Evolutionary conservation across 2,797 vertebrate genomes (phyloP).

Genomic region (Lophotriccus pileatus): DNA sequence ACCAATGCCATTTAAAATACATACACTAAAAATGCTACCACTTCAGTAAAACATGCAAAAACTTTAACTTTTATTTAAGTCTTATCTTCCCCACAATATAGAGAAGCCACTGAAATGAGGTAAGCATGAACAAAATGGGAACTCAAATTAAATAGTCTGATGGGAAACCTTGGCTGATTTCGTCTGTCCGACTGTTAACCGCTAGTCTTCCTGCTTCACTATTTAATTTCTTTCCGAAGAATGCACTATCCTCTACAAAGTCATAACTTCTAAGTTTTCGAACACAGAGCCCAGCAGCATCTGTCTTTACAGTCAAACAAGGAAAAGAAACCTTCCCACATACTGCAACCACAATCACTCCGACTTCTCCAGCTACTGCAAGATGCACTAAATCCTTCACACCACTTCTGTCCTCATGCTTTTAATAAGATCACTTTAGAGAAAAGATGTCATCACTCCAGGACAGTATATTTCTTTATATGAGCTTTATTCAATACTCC

Average conservation of each 20-base stretch:
- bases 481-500: neutral
- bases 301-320: neutral
- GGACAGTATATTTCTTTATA: neutral
- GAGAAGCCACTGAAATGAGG: neutral
- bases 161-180: neutral
- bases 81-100: neutral
- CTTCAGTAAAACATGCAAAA: neutral
- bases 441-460: neutral
- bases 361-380: neutral
- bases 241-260: neutral
- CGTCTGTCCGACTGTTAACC: fast-evolving
- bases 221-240: neutral
- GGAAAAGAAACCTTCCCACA: neutral
- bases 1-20: neutral
- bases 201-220: neutral
- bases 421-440: neutral
- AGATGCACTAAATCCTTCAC: neutral
- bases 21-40: neutral
- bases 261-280: neutral
- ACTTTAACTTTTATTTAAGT: neutral
- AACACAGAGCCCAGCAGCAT: neutral
- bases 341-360: neutral
- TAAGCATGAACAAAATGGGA: neutral
- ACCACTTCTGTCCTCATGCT: neutral
- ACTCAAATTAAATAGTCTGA: neutral